Percentiles rank a stretch among this genome's conserved stretches.
These are phyloP conservation scores for Elgaria multicarinata DNA, from an alignment of 2,113 vertebrate genomes.

Conservation along the genomic window DNA sequence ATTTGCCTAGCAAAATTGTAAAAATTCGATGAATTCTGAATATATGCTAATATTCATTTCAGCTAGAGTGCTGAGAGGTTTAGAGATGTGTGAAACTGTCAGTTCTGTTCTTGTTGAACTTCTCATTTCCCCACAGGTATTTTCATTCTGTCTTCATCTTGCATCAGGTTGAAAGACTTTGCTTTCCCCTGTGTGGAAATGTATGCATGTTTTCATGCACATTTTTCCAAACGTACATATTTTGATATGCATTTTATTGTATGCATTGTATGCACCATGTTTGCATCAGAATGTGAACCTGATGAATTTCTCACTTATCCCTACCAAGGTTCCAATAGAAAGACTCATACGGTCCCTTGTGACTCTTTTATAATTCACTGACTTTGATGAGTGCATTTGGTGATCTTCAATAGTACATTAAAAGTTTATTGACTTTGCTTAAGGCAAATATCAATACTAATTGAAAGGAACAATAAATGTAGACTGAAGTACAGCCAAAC, in stretches of 20 bases:
- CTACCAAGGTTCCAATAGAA: conserved; percentile 39
- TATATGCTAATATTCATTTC: neutral
- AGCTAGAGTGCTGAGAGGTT: too few relatives aligned
- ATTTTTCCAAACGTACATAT: too few relatives aligned
- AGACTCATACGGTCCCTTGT: conserved; percentile 7
- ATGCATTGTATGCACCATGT: too few relatives aligned
- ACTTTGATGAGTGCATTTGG: conserved; percentile 60
- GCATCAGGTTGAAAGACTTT: too few relatives aligned
- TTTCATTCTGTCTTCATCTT: too few relatives aligned
- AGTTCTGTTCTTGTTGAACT: too few relatives aligned
- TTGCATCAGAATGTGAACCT: too few relatives aligned
- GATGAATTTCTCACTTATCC: neutral
- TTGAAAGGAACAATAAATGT: conserved; percentile 66
- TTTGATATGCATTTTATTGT: too few relatives aligned
- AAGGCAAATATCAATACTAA: conserved; percentile 66
- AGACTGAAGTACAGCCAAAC: conserved; percentile 58
- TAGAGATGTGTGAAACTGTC: too few relatives aligned
- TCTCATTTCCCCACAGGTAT: too few relatives aligned
- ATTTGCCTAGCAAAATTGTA: neutral
- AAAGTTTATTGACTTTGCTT: conserved; percentile 66
- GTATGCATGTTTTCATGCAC: too few relatives aligned
- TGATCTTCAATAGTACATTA: conserved; percentile 65
- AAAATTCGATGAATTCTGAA: neutral
- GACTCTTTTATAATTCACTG: conserved; percentile 49
- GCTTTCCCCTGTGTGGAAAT: too few relatives aligned